Conservation (phyloP, 37 sponge, comb jelly and placozoan genomes). For the Dysidea cf. avara region DNA sequence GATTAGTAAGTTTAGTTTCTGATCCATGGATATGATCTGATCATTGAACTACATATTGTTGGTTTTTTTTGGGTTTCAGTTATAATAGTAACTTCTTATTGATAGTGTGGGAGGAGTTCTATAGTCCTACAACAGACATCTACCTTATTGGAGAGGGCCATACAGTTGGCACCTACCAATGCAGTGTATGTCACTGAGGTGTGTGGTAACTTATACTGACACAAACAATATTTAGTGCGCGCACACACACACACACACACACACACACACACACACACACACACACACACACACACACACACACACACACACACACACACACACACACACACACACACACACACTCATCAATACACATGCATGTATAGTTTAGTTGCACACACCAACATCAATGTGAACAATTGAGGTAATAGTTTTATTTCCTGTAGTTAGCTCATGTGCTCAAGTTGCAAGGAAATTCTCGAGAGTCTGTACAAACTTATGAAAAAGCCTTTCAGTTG, state of each 20-base stretch:
- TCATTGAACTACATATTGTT: neutral
- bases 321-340: neutral
- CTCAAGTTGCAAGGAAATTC: constrained; percentile 53
- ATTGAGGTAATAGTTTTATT: no score
- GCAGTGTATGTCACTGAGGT: constrained; percentile 83
- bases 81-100: neutral
- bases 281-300: neutral
- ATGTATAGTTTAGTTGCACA: neutral
- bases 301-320: neutral
- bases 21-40: no score
- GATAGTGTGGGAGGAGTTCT: constrained; percentile 68
- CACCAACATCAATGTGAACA: no score
- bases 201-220: neutral
- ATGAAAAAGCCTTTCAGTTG: constrained; percentile 76
- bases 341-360: neutral
- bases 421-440: constrained; percentile 67
- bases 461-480: constrained; percentile 71
- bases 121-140: constrained; percentile 79
- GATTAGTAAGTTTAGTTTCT: no score
- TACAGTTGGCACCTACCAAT: constrained; percentile 57
- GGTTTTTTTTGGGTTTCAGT: neutral
- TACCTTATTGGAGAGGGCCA: constrained; percentile 86
- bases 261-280: neutral
- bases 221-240: neutral
- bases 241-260: neutral